A percentile compares a stretch with the other conserved stretches of the same genome.
Conservation (phyloP, 2,888 invertebrate species). For the Tiliacea citrago region DNA sequence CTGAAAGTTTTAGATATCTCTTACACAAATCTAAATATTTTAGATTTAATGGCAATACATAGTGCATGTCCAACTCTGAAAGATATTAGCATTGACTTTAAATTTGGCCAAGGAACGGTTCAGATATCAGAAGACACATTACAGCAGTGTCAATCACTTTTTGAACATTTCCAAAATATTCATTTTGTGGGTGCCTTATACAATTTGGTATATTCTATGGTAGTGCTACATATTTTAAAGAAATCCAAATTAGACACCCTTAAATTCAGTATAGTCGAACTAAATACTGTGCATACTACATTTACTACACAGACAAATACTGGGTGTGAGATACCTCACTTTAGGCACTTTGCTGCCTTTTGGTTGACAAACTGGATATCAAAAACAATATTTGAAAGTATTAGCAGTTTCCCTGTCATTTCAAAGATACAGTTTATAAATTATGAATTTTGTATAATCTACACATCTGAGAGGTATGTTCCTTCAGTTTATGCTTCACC, state of each 20-base stretch:
- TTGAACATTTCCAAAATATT: constrained; percentile 78
- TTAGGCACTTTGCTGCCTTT: constrained; percentile 69
- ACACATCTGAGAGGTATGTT: constrained; percentile 50
- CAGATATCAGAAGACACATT: constrained; percentile 61
- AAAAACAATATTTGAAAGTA: constrained; percentile 51
- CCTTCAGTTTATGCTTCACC: constrained; percentile 71
- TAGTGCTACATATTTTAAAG: constrained; percentile 71
- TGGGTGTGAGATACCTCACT: constrained; percentile 50
- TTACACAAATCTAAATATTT: constrained; percentile 78
- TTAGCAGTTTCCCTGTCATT: constrained; percentile 65
- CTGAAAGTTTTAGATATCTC: constrained; percentile 80
- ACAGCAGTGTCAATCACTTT: constrained; percentile 73
- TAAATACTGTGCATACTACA: constrained; percentile 52
- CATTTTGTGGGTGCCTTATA: constrained; percentile 78
- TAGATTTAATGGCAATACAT: constrained; percentile 78
- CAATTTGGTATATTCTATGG: constrained; percentile 74
- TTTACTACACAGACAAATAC: not conserved
- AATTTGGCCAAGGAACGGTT: constrained; percentile 67
- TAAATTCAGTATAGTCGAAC: constrained; percentile 73
- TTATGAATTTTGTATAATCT: constrained; percentile 76
- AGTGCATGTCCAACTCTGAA: constrained; percentile 78
- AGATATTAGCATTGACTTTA: constrained; percentile 78
- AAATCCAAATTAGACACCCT: constrained; percentile 73
- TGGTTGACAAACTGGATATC: constrained; percentile 72
- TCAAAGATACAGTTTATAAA: constrained; percentile 63